Evolutionary conservation across 2,113 vertebrate species (phyloP), one percentile per base, ranked within the genome.

Genomic region (Salvelinus alpinus): DNA sequence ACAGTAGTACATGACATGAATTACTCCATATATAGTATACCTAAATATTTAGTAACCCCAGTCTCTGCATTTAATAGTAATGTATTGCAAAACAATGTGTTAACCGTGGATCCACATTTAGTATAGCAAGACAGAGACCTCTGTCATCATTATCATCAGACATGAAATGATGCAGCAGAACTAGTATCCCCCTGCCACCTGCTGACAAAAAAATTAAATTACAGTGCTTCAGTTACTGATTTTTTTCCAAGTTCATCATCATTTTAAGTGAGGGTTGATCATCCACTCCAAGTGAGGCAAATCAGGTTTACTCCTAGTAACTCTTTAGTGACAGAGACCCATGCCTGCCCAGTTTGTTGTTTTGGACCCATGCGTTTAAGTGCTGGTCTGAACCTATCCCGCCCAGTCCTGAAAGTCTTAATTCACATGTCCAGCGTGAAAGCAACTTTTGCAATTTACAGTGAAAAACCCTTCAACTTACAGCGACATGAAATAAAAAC

Each of bases 1-100:
- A 94, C 93, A 94, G 93, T 93, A 94, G 93, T 94, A 91, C 91
- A 91, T 92, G 93, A 94, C 93, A 93, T 89, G 91, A 93, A 90
- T 91, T 87, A 91, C 84, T 87, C 71, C 73, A 90, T 87, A 90
- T 87, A 85, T 76, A 86, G 71, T 88, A 88, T 84, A 82, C 82
- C 78, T 74, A 86, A 83, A 87, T 75, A 84, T 74, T 84, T 84
- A 74, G 84, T 81, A 83, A 87, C 81, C 87, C 74, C 83, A 86
- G 84, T 85, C 86, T 91, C 89, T 89, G 90, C 84, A 89, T 87
- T 86, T 89, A 84, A 83, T 82, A 89, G 90, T 78, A 84, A 88
- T 68, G 59, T 86, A 83, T 81, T 84, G 81, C 72, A 89, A 87
- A 90, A 83, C 77, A 81, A 87, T 79, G 77, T 81, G 82, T 90